A percentile compares a stretch with the other conserved stretches of the same genome.
phyloP scores from a whole-genome alignment of 2,888 invertebrate genomes.

The Coelopa pilipes region DNA sequence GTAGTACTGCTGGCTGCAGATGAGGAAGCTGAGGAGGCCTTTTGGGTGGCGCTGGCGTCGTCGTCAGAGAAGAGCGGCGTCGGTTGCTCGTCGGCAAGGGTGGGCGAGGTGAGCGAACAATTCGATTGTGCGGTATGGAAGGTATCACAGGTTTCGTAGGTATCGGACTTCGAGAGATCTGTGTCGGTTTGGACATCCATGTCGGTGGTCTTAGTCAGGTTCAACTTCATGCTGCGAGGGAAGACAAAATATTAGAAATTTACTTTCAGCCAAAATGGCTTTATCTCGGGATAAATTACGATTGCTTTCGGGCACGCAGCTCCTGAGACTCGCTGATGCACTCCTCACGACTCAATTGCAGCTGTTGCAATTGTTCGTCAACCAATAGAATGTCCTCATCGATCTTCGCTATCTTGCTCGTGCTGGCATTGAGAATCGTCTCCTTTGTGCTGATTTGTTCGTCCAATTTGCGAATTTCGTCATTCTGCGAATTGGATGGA shows the following conservation, averaged over 20 bases:
- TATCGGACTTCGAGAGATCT: slow-evolving; percentile 60
- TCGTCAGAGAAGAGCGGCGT: slow-evolving; percentile 52
- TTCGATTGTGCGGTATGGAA: slow-evolving; percentile 80
- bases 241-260: slow-evolving; percentile 19
- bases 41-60: slow-evolving; percentile 47
- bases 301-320: slow-evolving; percentile 52
- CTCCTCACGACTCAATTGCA: slow-evolving; percentile 59
- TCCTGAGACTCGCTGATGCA: slow-evolving; percentile 48
- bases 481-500: slow-evolving; percentile 70
- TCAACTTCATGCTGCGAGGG: slow-evolving; percentile 73
- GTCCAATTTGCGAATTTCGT: slow-evolving; percentile 77
- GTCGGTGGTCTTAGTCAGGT: slow-evolving; percentile 70
- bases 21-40: slow-evolving; percentile 45
- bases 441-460: slow-evolving; percentile 71
- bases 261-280: background rate
- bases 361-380: slow-evolving; percentile 72
- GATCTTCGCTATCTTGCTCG: slow-evolving; percentile 76
- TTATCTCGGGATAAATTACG: slow-evolving; percentile 38
- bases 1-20: slow-evolving; percentile 45
- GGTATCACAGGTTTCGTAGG: slow-evolving; percentile 72
- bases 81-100: slow-evolving; percentile 52
- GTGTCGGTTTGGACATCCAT: slow-evolving; percentile 64
- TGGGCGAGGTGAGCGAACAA: slow-evolving; percentile 66
- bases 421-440: slow-evolving; percentile 71
- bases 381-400: slow-evolving; percentile 77